Conservation (phyloP, 2,888 invertebrate genomes). For the Cheilosia soror region DNA sequence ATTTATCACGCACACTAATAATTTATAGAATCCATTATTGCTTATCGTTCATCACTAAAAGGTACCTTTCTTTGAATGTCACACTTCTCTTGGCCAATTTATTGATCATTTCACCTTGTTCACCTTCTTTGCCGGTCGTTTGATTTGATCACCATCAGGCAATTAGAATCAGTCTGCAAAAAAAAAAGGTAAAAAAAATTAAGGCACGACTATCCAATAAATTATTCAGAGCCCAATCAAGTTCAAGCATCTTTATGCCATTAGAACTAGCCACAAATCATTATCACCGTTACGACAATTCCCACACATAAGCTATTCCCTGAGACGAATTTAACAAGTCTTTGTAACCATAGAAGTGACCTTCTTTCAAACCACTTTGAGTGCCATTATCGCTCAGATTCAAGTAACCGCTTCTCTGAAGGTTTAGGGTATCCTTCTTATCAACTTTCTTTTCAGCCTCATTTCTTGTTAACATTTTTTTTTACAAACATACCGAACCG, state of each 20-base stretch:
- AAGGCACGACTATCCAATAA: constrained; percentile 4
- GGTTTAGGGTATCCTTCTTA: too few species aligned
- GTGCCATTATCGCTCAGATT: background rate
- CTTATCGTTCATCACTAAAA: background rate
- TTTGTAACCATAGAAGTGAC: background rate
- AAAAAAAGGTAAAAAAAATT: constrained; percentile 37
- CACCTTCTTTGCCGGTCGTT: background rate
- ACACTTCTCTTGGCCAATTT: background rate
- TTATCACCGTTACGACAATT: constrained; percentile 20
- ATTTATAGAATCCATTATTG: background rate
- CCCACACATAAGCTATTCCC: background rate
- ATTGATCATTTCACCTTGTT: background rate
- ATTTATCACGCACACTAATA: background rate
- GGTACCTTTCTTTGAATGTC: background rate
- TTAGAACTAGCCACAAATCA: constrained; percentile 16
- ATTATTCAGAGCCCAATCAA: constrained; percentile 13
- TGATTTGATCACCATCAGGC: background rate
- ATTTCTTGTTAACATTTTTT: too few species aligned
- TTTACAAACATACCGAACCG: too few species aligned
- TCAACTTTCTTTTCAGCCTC: too few species aligned
- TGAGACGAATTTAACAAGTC: background rate
- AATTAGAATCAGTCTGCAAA: background rate
- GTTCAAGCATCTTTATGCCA: constrained; percentile 11
- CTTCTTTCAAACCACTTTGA: background rate
- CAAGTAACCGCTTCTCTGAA: background rate